phyloP scores from a whole-genome alignment of 2,113 vertebrate species.

The Corvus moneduloides region DNA sequence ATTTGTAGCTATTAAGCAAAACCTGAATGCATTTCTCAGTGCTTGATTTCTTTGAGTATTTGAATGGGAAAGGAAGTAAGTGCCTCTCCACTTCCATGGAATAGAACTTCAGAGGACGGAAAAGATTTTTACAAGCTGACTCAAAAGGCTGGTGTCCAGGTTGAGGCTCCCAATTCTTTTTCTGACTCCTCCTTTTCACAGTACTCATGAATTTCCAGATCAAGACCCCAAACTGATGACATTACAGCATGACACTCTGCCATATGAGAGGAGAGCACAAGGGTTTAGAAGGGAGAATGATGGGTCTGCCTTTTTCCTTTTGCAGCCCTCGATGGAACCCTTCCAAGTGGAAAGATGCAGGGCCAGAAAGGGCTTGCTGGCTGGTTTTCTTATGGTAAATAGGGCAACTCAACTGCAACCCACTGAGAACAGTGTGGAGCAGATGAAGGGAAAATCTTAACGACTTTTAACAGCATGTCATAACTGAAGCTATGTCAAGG shows the following conservation, averaged over 20 bases:
- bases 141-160: not conserved
- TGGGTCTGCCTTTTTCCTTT: not conserved
- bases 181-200: not conserved
- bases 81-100: not conserved
- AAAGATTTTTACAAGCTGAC: not conserved
- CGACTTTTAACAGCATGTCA: not conserved
- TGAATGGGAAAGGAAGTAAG: slow-evolving; percentile 33
- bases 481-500: not conserved
- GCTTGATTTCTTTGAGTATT: slow-evolving; percentile 41
- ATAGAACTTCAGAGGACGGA: not conserved
- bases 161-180: not conserved
- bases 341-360: not conserved
- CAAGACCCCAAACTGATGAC: not conserved
- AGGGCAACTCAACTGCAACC: not conserved
- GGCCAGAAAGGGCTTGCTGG: not conserved
- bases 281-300: not conserved
- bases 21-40: slow-evolving; percentile 19
- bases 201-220: not conserved
- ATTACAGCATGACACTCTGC: not conserved
- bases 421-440: not conserved
- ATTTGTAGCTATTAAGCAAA: slow-evolving; percentile 46
- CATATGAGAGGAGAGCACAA: not conserved
- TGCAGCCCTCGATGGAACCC: not conserved
- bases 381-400: not conserved
- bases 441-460: not conserved